phyloP scores from a whole-genome alignment of 2,113 vertebrate species.

The Tretioscincus oriximinensis region DNA sequence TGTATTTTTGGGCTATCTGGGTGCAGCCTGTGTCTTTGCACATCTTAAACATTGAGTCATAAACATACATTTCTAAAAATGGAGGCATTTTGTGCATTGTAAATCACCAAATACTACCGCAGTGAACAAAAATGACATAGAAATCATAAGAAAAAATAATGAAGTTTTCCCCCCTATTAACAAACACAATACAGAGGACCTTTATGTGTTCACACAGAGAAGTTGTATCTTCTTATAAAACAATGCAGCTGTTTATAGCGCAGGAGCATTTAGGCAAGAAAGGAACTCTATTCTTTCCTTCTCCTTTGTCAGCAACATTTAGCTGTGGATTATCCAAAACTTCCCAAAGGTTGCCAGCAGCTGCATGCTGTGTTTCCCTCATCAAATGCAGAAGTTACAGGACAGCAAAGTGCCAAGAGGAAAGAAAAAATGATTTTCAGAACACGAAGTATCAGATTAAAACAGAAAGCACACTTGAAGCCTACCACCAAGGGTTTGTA shows the following conservation, averaged over 20 bases:
- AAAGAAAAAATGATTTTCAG: constrained; percentile 15
- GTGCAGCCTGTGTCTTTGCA: too few species aligned
- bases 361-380: constrained; percentile 13
- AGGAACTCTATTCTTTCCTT: constrained; percentile 6
- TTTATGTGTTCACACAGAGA: not conserved
- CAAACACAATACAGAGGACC: not conserved
- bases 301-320: constrained; percentile 24
- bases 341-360: constrained; percentile 18
- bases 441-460: constrained; percentile 11
- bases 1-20: too few species aligned
- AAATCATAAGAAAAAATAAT: not conserved
- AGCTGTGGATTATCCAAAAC: constrained; percentile 11
- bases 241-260: constrained; percentile 11
- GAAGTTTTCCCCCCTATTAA: not conserved
- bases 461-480: not conserved
- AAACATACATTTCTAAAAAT: not conserved
- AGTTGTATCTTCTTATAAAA: constrained; percentile 7
- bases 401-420: constrained; percentile 18
- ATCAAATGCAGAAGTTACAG: constrained; percentile 23
- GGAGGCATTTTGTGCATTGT: not conserved
- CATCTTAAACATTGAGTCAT: not conserved
- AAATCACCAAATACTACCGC: not conserved
- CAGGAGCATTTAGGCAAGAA: constrained; percentile 18
- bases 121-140: not conserved
- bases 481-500: constrained; percentile 5